Evolutionary conservation across 2,797 vertebrate genomes (phyloP), one percentile per base, ranked within the genome.

Genomic region (Toxotes lorentzi): DNA sequence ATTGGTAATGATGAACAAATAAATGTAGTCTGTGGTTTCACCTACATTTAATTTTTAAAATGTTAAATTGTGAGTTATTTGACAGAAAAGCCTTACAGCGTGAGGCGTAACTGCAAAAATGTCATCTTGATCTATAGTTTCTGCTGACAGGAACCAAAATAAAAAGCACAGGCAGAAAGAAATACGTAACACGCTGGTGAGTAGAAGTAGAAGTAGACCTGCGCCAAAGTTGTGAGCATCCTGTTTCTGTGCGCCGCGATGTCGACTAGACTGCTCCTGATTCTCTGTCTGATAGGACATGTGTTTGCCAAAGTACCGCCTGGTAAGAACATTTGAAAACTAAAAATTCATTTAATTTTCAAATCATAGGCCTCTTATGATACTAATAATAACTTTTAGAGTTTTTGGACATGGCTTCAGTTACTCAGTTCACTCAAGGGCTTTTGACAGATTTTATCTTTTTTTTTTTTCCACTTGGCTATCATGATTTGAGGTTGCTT

Each of bases 241-340:
- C 79, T 50, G 23, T 74, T 71, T 76, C 67, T 63, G 1, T 59
- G 1, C 1, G n/a, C 56, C 87, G 85, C 0, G 21, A 92, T 92
- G 89, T 0, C 24, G 1, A 51, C 27, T 0, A 21, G 2, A 12
- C 72, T 88, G 19, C 23, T 92, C 48, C 41, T 93, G n/a, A 53
- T 92, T 70, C 41, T 89, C 23, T 86, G 11, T 73, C 68, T 93
- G 17, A 32, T 38, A 14, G 67, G 61, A 45, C 50, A 51, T 48
- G 78, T 79, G 50, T 70, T 86, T 47, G 48, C 89, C 40, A 57
- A 47, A 70, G 2, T 86, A 21, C 40, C 16, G 2, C 86, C 88
- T 4, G 85, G 92, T 93, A 79, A 91, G 82, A 80, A 63, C 27
- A 32, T 82, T 65, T 78, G 13, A 38, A 32, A 6, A 47, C 8